phyloP scores from a whole-genome alignment of 2,888 invertebrate genomes.

The Penaeus monodon region DNA sequence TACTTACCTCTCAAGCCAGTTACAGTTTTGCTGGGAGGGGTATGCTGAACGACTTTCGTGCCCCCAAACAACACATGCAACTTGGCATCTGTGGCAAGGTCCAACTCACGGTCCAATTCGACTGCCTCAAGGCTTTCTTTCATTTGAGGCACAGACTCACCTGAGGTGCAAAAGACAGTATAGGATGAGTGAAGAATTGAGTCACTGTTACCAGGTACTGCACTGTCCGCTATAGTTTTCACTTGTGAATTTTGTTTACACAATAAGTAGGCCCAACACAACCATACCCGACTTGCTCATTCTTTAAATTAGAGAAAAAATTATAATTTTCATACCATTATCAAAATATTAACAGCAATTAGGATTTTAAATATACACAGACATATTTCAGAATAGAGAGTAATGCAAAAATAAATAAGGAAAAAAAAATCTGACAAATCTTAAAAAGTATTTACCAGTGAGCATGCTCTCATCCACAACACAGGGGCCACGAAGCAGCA shows the following conservation, averaged over 20 bases:
- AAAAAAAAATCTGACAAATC: neutral
- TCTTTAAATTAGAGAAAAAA: too few species aligned
- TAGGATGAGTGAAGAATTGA: too few species aligned
- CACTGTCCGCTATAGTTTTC: too few species aligned
- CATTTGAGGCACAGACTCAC: conserved; percentile 99
- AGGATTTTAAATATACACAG: neutral
- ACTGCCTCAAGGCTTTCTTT: conserved; percentile 89
- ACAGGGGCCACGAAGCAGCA: conserved; percentile 92
- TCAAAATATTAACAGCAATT: too few species aligned
- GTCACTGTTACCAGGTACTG: too few species aligned
- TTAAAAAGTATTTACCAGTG: conserved; percentile 76
- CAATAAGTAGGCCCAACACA: too few species aligned
- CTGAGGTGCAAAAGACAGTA: conserved; percentile 63
- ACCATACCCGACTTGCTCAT: too few species aligned
- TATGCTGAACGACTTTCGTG: conserved; percentile 98
- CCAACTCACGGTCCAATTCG: conserved; percentile 76
- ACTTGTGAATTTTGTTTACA: too few species aligned
- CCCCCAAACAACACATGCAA: conserved; percentile 95
- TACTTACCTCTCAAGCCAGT: conserved; percentile 78
- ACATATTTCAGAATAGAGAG: neutral
- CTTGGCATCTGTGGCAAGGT: conserved; percentile 90
- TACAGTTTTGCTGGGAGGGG: conserved; percentile 87
- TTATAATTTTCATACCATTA: too few species aligned
- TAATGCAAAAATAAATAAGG: neutral
- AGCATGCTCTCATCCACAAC: conserved; percentile 99